phyloP scores from a whole-genome alignment of 2,113 vertebrate species.

The Entosphenus tridentatus region DNA sequence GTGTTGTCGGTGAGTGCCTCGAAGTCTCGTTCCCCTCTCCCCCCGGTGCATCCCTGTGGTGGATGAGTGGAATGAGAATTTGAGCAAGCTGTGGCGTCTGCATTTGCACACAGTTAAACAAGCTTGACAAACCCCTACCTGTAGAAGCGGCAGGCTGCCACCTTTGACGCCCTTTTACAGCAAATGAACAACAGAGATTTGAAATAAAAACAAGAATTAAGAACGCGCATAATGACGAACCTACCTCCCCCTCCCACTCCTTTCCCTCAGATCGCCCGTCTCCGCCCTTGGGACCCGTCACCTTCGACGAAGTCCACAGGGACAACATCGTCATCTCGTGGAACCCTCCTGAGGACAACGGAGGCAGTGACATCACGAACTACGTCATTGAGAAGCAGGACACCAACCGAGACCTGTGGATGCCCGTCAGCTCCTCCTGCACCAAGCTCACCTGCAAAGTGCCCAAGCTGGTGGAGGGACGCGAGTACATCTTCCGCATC shows the following conservation, averaged over 20 bases:
- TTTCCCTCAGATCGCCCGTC: slow-evolving; percentile 49
- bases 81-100: too few species aligned
- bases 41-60: too few species aligned
- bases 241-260: too few species aligned
- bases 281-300: slow-evolving; percentile 71
- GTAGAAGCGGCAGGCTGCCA: too few species aligned
- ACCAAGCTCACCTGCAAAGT: slow-evolving; percentile 76
- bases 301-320: slow-evolving; percentile 79
- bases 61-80: too few species aligned
- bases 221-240: too few species aligned
- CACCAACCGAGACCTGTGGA: slow-evolving; percentile 59
- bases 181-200: neutral
- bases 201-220: neutral
- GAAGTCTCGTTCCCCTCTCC: too few species aligned
- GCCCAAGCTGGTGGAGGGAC: slow-evolving; percentile 67
- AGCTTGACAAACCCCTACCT: too few species aligned
- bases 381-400: slow-evolving; percentile 89
- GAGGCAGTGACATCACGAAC: slow-evolving; percentile 67
- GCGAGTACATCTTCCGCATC: slow-evolving; percentile 70
- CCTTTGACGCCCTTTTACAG: too few species aligned
- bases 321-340: slow-evolving; percentile 79
- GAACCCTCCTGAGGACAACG: slow-evolving; percentile 82
- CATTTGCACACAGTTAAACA: too few species aligned
- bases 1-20: slow-evolving; percentile 51
- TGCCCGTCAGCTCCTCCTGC: slow-evolving; percentile 61